Conservation (phyloP, 2,797 vertebrate genomes). For the Hemitrygon akajei region DNA sequence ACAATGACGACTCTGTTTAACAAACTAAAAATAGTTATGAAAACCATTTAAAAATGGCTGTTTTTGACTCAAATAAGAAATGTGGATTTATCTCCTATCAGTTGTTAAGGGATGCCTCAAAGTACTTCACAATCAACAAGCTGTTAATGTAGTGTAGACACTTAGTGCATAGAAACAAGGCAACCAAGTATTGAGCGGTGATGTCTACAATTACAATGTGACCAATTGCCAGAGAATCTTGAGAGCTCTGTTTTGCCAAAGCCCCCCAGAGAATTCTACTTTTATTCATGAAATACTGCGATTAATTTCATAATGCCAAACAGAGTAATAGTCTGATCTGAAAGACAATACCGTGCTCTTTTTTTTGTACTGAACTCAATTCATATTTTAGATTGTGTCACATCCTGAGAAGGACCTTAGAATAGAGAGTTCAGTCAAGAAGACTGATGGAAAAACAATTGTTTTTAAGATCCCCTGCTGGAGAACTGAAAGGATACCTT, state of each 20-base stretch:
- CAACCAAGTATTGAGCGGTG: background rate
- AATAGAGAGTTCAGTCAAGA: background rate
- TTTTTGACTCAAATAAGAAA: background rate
- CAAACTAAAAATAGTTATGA: background rate
- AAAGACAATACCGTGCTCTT: background rate
- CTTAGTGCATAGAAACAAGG: background rate
- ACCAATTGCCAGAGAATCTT: background rate
- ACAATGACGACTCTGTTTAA: background rate
- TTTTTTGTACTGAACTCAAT: background rate
- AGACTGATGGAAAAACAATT: background rate
- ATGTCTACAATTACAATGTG: background rate
- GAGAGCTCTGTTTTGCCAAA: background rate
- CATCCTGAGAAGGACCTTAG: background rate
- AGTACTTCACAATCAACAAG: background rate
- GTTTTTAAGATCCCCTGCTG: background rate
- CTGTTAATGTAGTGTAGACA: background rate
- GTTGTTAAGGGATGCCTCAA: background rate
- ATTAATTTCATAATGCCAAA: background rate
- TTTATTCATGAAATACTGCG: background rate
- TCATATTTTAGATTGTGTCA: background rate
- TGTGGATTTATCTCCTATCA: background rate
- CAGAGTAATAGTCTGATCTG: background rate
- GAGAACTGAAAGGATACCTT: background rate
- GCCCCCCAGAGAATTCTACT: background rate
- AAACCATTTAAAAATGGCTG: background rate